Evolutionary conservation across 2,888 invertebrate genomes (phyloP), one percentile per base, ranked within the genome.

Genomic region (Anaspis maculata): DNA sequence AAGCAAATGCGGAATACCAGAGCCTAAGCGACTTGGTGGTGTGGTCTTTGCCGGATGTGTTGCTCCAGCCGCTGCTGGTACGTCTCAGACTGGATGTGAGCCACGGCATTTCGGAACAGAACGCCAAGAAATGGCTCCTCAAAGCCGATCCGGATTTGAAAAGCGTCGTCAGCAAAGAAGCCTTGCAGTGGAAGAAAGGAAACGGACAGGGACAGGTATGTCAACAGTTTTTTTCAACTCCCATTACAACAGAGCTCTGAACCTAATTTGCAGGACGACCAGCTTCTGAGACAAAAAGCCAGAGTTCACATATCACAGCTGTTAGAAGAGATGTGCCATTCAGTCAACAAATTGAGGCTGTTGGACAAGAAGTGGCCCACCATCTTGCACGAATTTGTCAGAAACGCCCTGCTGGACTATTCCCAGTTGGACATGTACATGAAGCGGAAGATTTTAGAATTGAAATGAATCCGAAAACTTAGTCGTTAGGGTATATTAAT

Each of bases 101-200:
- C 28, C 72, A 67, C 46, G 49, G 49, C 10, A 28, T 48, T 3
- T 42, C 50, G 1, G 61, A 59, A 34, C 50, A 57, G 27, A 67
- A 57, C 44, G 79, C 83, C 5, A 82, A 83, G 56, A 76, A 79
- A 37, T 85, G 84, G 84, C 59, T 85, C 23, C 67, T 76, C 53
- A 68, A 71, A 7, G 78, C 82, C 9, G 87, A 89, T 59, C 80
- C 85, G 14, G 83, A 84, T 3, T 64, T 89, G 32, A 74, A 80
- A 51, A 78, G 79, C 45, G 88, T 89, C 7, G 86, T 89, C 30
- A 85, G 85, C 31, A 89, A 88, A 61, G 88, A 89, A 66, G 87
- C 88, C 1, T 61, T 89, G 25, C 87, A 88, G 48, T 88, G 84
- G 75, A 76, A 79, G 49, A 75, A 77, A 55, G 76, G 77, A 13